Evolutionary conservation across 2,888 invertebrate species (phyloP), one percentile per base, ranked within the genome.

Genomic region (Lysandra coridon): DNA sequence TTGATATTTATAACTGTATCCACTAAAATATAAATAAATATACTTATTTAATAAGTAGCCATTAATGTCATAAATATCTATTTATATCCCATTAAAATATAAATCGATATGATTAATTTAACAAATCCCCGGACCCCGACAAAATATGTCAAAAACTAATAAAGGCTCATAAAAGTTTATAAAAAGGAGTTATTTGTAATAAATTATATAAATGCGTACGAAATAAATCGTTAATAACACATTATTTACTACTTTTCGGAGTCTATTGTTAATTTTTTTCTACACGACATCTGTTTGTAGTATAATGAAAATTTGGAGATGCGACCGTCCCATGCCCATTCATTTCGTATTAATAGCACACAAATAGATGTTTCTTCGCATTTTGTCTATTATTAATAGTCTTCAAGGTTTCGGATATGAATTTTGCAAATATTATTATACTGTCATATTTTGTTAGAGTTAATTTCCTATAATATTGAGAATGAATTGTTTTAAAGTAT

Each of bases 181-280:
- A 80, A 86, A 84, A 85, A 85, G 83, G 87, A 89, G 90, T 92
- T 92, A 94, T 94, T 94, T 91, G 94, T 94, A 92, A 94, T 94
- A 94, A 94, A 94, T 93, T 92, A 92, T 84, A 86, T 85, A 89
- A 92, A 93, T 92, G 92, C 93, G 93, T 92, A 88, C 82, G 92
- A 92, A 92, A 94, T 94, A 94, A 92, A 94, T 93, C 89, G 90
- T 91, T 94, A 93, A 93, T 94, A 93, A 92, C 92, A 92, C 84
- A 84, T 85, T 85, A 85, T 85, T 85, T 85, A 85, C 85, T 85
- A 85, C 85, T 85, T 85, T 93, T 92, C 92, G 82, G 57, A 4
- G 84, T 84, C 85, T 85, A 91, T 94, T 94, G 92, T 93, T 87
- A 80, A 82, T 87, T 91, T 92, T 91, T 91, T 88, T 84, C 85